Evolutionary conservation across 2,797 vertebrate genomes (phyloP).

Genomic region (Tapera naevia): DNA sequence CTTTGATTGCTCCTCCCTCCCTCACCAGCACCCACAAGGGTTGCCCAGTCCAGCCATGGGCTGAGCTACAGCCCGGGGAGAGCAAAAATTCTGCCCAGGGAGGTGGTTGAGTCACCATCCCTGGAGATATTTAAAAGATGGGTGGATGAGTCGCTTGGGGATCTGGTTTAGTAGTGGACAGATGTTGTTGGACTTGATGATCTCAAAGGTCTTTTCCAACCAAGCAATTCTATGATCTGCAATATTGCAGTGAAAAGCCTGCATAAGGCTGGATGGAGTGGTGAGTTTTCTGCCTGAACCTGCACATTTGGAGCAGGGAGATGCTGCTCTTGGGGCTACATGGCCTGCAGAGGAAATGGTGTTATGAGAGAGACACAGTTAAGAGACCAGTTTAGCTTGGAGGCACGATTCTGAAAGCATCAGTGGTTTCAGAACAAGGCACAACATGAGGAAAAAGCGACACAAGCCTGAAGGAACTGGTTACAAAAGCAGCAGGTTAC

Average conservation of each 20-base stretch:
- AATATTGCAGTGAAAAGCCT: neutral
- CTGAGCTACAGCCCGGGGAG: neutral
- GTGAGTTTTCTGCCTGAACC: neutral
- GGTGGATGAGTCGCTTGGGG: too few relatives aligned
- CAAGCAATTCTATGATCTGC: neutral
- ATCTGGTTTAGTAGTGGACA: too few relatives aligned
- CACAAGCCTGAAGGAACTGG: neutral
- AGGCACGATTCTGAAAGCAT: neutral
- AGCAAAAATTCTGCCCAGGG: neutral
- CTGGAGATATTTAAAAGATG: too few relatives aligned
- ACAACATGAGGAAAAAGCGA: neutral
- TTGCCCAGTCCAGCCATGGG: accelerated
- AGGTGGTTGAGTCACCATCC: too few relatives aligned
- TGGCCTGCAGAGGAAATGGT: neutral
- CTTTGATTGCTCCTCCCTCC: neutral
- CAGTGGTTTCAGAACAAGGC: neutral
- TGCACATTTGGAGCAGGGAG: too few relatives aligned
- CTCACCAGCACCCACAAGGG: neutral
- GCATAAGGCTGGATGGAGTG: accelerated
- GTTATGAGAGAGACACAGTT: accelerated
- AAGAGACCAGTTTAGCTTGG: neutral
- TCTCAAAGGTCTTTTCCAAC: too few relatives aligned
- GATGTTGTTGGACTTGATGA: too few relatives aligned
- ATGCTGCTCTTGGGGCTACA: accelerated
- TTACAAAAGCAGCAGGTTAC: neutral